A percentile compares a stretch with the other conserved stretches of the same genome.
Evolutionary conservation across 2,797 vertebrate genomes (phyloP).

Genomic region (Emydoidea blandingii): DNA sequence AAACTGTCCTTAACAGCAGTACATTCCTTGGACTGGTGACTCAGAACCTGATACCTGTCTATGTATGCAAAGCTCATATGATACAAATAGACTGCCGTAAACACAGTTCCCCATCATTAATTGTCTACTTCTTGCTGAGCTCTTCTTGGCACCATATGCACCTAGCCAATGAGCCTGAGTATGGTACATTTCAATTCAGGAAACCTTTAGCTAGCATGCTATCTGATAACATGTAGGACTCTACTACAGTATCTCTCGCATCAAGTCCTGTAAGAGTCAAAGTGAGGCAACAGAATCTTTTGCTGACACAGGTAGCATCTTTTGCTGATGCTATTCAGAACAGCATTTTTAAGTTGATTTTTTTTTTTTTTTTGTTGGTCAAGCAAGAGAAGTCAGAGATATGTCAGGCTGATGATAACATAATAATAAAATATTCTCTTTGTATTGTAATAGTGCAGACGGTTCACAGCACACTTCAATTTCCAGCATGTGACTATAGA

Average conservation of each 20-base stretch:
- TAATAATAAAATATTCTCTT: conserved; percentile 69
- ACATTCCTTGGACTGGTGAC: background rate
- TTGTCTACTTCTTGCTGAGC: background rate
- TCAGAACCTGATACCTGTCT: background rate
- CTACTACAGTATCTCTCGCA: background rate
- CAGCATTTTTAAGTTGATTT: conserved; percentile 27
- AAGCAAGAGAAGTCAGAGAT: conserved; percentile 46
- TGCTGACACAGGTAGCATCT: background rate
- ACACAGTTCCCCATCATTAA: background rate
- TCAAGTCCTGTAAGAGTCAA: background rate
- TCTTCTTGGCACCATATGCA: background rate
- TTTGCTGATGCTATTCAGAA: background rate
- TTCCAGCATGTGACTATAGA: conserved; percentile 46
- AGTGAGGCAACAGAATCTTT: background rate
- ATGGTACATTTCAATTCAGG: background rate
- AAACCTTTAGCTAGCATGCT: background rate
- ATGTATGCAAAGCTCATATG: background rate
- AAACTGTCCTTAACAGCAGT: background rate
- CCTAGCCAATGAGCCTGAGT: background rate
- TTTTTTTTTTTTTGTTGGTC: conserved; percentile 19
- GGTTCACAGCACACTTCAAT: conserved; percentile 14
- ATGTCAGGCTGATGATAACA: conserved; percentile 41
- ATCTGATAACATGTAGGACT: fast-evolving
- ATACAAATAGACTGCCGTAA: background rate
- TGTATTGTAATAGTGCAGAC: conserved; percentile 40